Evolutionary conservation across 2,888 invertebrate species (phyloP), one percentile per base, ranked within the genome.

Genomic region (Allygus modestus): DNA sequence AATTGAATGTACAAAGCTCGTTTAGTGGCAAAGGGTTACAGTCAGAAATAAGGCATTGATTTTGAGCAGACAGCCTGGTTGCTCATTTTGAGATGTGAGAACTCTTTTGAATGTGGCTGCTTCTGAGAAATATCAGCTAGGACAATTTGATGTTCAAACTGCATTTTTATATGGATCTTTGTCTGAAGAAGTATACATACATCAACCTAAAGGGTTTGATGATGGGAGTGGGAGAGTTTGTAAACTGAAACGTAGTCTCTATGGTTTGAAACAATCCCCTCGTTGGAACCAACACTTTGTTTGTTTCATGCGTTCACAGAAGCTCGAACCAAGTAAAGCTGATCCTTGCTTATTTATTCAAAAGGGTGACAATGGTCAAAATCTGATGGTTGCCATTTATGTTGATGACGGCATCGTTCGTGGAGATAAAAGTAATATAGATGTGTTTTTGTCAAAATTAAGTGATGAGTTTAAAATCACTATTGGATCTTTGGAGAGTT

Each of bases 141-240:
- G 87, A 26, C 89, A 88, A 31, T 82, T 89, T 54, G 89, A 88
- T 86, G 88, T 89, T 4, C 84, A 82, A 1, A 88, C 89, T 12
- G 89, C 88, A 0, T 89, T 88, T 75, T 84, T 89, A 9, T 87
- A 89, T 81, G 88, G 88, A 7, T 86, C 87, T 5, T 83, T 89
- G 23, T 79, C 85, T 43, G 88, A 89, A 85, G 87, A 87, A 58
- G 86, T 89, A 15, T 89, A 87, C 41, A 87, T 88, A 86, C 71
- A 85, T 54, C 88, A 86, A 71, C 87, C 88, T 11, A 82, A 85
- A 61, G 85, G 75, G 7, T 85, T 85, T 23, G 33, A 84, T 17
- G 46, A 33, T 31, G 26, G 46, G 20, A 33, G 51, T 37, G 37
- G 58, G 20, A 85, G 81, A 81, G 85, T 85, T 20, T 87, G 87